These are phyloP conservation scores for Nasonia vitripennis DNA, from an alignment of 1,140 invertebrate species.

Conservation along the genomic window DNA sequence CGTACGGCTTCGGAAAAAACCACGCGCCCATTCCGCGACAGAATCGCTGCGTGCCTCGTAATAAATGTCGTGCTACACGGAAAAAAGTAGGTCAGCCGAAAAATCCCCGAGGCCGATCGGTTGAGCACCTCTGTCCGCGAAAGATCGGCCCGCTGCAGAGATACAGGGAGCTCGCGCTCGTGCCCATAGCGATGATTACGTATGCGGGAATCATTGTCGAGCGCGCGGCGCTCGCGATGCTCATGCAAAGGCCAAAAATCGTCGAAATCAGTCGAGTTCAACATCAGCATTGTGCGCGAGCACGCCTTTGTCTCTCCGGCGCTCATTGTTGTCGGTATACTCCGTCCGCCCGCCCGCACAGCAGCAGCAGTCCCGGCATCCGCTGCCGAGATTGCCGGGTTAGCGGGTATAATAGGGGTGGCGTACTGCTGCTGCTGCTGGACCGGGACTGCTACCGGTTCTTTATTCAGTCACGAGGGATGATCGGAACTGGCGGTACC, in stretches of 20 bases:
- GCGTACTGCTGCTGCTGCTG: neutral
- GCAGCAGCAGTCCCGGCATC: slow-evolving; percentile 41
- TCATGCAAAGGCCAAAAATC: slow-evolving; percentile 72
- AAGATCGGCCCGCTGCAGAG: neutral
- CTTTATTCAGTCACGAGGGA: neutral
- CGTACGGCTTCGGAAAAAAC: neutral
- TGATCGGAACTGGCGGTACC: neutral
- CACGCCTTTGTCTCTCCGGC: slow-evolving; percentile 69
- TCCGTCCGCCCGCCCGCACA: slow-evolving; percentile 54
- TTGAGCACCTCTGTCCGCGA: neutral
- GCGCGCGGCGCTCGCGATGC: slow-evolving; percentile 58
- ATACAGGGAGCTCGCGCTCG: neutral
- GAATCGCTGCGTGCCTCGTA: too few relatives aligned
- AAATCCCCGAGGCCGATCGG: neutral
- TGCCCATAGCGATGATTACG: slow-evolving; percentile 68
- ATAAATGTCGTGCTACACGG: too few relatives aligned
- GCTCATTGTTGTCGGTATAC: slow-evolving; percentile 71
- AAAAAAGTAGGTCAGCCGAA: neutral
- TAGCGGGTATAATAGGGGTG: slow-evolving; percentile 35
- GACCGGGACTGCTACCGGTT: neutral
- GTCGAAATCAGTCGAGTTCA: slow-evolving; percentile 75
- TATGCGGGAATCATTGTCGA: slow-evolving; percentile 73
- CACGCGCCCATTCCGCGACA: neutral
- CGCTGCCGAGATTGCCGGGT: slow-evolving; percentile 43
- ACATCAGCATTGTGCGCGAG: slow-evolving; percentile 72